phyloP scores from a whole-genome alignment of 2,888 invertebrate genomes.

The Mesochorus sp. region DNA sequence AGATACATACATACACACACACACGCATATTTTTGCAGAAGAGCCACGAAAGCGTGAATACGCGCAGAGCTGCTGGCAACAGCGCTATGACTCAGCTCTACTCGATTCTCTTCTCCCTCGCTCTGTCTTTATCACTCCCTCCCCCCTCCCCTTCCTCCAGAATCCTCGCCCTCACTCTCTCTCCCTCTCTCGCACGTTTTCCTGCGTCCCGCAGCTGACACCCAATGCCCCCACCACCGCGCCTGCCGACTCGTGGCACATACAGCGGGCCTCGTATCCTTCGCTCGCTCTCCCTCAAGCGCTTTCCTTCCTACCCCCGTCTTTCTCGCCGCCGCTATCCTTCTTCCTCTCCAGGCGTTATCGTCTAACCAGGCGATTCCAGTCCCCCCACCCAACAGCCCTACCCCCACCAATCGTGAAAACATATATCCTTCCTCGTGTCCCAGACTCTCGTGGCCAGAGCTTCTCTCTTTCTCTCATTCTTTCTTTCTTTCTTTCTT shows the following conservation, averaged over 20 bases:
- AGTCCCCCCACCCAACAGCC: constrained; percentile 1
- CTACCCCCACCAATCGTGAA: constrained; percentile 46
- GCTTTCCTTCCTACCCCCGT: constrained; percentile 29
- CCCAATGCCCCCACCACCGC: constrained; percentile 69
- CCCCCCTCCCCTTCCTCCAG: constrained; percentile 48
- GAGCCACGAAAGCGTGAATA: constrained; percentile 65
- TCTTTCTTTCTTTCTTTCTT: constrained; percentile 54
- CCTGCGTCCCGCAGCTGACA: constrained; percentile 79
- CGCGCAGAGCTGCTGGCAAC: constrained; percentile 77
- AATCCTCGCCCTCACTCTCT: constrained; percentile 53
- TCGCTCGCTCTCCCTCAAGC: not conserved
- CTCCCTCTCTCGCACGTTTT: constrained; percentile 59
- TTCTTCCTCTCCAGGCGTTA: constrained; percentile 39
- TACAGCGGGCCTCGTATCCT: constrained; percentile 57
- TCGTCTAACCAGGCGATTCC: constrained; percentile 55
- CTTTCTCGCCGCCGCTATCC: constrained; percentile 48
- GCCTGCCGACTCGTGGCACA: constrained; percentile 64
- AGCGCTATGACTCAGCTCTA: constrained; percentile 81
- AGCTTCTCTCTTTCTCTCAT: constrained; percentile 47
- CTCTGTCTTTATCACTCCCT: constrained; percentile 56
- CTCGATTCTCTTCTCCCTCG: constrained; percentile 70
- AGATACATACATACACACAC: constrained; percentile 21
- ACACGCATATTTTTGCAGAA: not conserved
- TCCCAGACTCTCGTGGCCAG: constrained; percentile 67
- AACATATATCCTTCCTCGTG: constrained; percentile 75